phyloP scores from a whole-genome alignment of 2,888 invertebrate genomes.

The Byasa hedistus region DNA sequence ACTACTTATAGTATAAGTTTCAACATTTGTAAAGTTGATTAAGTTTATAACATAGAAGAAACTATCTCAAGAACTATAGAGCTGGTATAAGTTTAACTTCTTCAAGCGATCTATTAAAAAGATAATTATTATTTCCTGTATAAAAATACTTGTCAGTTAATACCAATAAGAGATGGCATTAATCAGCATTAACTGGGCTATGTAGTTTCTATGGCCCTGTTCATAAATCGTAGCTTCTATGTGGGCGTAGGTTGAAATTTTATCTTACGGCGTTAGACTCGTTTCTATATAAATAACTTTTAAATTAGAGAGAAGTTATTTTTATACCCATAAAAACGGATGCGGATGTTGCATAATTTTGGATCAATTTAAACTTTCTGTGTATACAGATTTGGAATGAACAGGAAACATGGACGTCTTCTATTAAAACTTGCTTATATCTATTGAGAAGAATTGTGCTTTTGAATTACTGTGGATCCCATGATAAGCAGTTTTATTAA shows the following conservation, averaged over 20 bases:
- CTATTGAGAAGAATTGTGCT: too few species aligned
- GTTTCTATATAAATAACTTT: conserved; percentile 4
- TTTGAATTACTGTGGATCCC: too few species aligned
- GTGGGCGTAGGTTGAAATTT: conserved; percentile 17
- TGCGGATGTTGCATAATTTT: conserved; percentile 16
- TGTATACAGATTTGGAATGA: too few species aligned
- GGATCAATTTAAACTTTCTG: not conserved
- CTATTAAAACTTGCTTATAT: too few species aligned
- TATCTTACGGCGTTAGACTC: conserved; percentile 12
- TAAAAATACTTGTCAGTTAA: not conserved
- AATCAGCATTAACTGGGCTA: conserved; percentile 3
- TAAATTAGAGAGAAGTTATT: conserved; percentile 6
- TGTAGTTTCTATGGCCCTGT: conserved; percentile 16
- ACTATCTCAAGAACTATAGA: too few species aligned
- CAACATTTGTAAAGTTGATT: not conserved
- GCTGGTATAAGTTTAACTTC: too few species aligned
- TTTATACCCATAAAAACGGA: not conserved
- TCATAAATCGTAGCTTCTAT: conserved; percentile 2
- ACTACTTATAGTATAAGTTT: not conserved
- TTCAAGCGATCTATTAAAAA: too few species aligned
- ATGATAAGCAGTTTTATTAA: too few species aligned
- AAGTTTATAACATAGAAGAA: too few species aligned
- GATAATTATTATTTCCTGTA: not conserved
- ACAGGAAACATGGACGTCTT: too few species aligned
- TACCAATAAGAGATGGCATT: not conserved